Conservation (phyloP, 2,888 invertebrate species). For the Rhimphoctona megacephalus region DNA sequence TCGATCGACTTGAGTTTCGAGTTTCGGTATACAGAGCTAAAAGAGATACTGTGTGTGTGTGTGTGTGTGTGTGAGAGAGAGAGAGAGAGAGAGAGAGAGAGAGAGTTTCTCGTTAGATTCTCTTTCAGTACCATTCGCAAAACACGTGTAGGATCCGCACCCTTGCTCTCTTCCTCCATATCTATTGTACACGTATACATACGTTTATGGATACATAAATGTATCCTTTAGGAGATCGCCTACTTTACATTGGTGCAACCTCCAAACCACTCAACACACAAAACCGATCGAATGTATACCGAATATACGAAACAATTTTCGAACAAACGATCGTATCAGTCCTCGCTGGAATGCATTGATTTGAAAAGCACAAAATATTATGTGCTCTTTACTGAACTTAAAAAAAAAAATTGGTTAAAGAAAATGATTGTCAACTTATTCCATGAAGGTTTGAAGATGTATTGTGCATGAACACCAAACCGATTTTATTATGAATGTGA, state of each 20-base stretch:
- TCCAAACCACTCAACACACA: neutral
- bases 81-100: conserved; percentile 7
- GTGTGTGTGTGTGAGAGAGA: too few relatives aligned
- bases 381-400: neutral
- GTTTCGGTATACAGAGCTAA: conserved; percentile 13
- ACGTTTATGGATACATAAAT: neutral
- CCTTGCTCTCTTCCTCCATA: neutral
- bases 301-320: neutral
- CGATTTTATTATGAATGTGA: neutral
- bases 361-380: neutral
- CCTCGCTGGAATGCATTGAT: neutral
- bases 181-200: neutral
- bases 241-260: conserved; percentile 1
- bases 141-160: too few relatives aligned
- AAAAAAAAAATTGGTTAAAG: neutral
- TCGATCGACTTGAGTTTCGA: conserved; percentile 58
- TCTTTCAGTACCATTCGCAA: conserved; percentile 45
- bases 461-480: neutral
- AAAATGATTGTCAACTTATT: neutral
- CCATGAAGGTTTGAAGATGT: neutral
- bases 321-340: neutral
- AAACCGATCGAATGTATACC: neutral
- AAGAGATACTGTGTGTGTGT: too few relatives aligned
- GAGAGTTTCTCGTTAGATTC: conserved; percentile 29
- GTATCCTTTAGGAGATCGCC: neutral